These are phyloP conservation scores for Parazoanthus swiftii DNA, from an alignment of 92 coral and sea anemone genomes.

Conservation along the genomic window DNA sequence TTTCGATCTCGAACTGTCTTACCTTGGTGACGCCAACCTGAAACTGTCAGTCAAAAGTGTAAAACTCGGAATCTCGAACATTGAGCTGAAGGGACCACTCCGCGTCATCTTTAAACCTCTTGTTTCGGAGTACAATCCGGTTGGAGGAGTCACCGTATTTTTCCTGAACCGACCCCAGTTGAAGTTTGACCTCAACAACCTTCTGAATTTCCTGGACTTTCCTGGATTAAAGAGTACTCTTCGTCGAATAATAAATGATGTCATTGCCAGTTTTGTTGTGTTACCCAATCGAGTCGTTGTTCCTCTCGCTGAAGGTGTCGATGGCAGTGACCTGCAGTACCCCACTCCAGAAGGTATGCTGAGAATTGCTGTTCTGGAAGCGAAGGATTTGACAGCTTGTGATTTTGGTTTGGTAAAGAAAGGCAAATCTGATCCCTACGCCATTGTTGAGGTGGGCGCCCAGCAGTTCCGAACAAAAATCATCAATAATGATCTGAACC, in stretches of 20 bases:
- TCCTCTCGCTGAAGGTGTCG: constrained; percentile 90
- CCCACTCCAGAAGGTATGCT: constrained; percentile 96
- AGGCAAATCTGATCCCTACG: constrained; percentile 94
- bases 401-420: constrained; percentile 83
- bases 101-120: constrained; percentile 92
- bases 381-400: constrained; percentile 74
- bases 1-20: constrained; percentile 82
- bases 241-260: constrained; percentile 87
- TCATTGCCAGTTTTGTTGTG: constrained; percentile 86
- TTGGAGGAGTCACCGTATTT: constrained; percentile 92
- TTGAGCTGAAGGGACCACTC: constrained; percentile 80
- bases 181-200: constrained; percentile 87
- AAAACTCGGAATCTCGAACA: constrained; percentile 77
- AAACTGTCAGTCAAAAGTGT: constrained; percentile 80
- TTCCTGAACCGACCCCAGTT: constrained; percentile 92
- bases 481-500: constrained; percentile 68
- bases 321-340: constrained; percentile 91
- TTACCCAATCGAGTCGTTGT: constrained; percentile 91
- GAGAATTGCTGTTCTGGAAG: constrained; percentile 84
- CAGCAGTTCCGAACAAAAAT: constrained; percentile 89
- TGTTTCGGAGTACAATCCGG: constrained; percentile 87
- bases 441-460: constrained; percentile 80
- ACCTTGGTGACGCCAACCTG: constrained; percentile 89
- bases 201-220: constrained; percentile 89
- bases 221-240: constrained; percentile 96